phyloP scores from a whole-genome alignment of 2,113 vertebrate genomes.

The Pristiophorus japonicus region DNA sequence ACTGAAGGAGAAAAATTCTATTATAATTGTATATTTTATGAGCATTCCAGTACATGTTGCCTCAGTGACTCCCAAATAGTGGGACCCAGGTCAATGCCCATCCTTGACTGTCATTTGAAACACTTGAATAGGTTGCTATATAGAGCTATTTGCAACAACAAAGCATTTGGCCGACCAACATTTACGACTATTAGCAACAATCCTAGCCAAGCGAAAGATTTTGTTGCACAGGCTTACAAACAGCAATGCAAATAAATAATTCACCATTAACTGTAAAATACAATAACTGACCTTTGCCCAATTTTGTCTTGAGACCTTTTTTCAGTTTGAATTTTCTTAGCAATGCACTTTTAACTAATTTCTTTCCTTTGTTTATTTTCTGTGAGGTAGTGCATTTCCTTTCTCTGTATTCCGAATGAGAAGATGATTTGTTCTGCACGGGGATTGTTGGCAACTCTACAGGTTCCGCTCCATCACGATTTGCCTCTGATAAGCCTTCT shows the following conservation, averaged over 20 bases:
- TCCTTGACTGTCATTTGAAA: not conserved
- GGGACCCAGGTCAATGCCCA: not conserved
- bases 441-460: not conserved
- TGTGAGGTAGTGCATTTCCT: not conserved
- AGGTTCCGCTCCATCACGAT: not conserved
- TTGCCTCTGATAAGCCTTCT: not conserved
- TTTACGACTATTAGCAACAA: too few relatives aligned
- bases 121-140: not conserved
- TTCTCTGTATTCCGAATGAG: not conserved
- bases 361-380: slow-evolving; percentile 27
- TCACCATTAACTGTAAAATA: not conserved
- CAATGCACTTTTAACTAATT: slow-evolving; percentile 11
- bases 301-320: slow-evolving; percentile 9
- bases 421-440: not conserved
- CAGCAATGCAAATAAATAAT: not conserved
- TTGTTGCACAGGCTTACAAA: not conserved
- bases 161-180: not conserved
- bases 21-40: too few relatives aligned
- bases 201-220: not conserved
- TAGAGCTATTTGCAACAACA: not conserved
- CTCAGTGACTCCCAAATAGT: not conserved
- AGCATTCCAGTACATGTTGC: not conserved
- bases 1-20: too few relatives aligned
- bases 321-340: slow-evolving; percentile 21
- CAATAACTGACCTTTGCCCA: slow-evolving; percentile 3